Evolutionary conservation across 2,888 invertebrate species (phyloP).

Genomic region (Halocaridina rubra): DNA sequence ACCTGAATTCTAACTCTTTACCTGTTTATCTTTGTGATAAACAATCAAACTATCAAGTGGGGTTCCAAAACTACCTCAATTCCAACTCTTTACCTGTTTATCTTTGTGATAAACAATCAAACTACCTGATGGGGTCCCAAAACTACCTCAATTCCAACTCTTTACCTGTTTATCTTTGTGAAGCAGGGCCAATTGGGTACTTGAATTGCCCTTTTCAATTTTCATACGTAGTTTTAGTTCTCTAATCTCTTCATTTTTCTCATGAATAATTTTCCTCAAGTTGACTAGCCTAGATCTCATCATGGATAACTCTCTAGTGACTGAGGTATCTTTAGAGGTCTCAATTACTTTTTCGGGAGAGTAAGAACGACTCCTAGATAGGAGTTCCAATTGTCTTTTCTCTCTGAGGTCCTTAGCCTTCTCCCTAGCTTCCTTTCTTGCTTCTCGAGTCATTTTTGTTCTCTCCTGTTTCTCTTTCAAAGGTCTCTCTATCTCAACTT

Average conservation of each 20-base stretch:
- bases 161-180: slow-evolving; percentile 27
- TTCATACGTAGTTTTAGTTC: slow-evolving; percentile 47
- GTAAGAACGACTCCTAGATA: neutral
- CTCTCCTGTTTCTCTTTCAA: neutral
- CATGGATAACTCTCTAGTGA: slow-evolving; percentile 8
- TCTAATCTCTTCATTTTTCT: slow-evolving; percentile 55
- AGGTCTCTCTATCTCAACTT: slow-evolving; percentile 31
- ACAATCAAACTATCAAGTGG: no score
- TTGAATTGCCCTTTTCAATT: slow-evolving; percentile 32
- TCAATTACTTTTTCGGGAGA: no score
- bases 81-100: no score
- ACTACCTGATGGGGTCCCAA: no score
- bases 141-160: no score
- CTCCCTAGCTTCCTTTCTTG: neutral
- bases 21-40: no score
- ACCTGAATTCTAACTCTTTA: no score
- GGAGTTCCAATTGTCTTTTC: neutral
- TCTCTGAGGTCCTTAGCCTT: neutral
- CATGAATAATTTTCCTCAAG: slow-evolving; percentile 51
- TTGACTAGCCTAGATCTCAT: slow-evolving; percentile 36
- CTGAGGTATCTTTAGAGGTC: neutral
- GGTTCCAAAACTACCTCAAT: no score
- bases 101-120: no score
- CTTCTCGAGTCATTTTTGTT: neutral
- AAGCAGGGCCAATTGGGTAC: neutral